Base-by-base conservation (phyloP, 1,140 invertebrate species). In the Tetranychus cinnabarinus region DNA sequence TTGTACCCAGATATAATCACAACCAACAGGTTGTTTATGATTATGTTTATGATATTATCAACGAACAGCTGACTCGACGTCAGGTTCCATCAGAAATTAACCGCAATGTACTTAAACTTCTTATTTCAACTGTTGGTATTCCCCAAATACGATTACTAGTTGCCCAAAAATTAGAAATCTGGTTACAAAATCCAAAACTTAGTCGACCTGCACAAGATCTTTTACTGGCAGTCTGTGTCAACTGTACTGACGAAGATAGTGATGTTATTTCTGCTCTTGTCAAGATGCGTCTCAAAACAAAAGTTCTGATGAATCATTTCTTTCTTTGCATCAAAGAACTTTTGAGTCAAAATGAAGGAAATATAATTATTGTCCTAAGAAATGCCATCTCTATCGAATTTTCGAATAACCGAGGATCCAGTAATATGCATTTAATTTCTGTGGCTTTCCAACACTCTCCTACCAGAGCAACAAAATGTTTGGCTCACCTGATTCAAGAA, bases 321-420 rank as follows among this genome's bases (percentile, higher is more conserved):
- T 78, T 91, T 66, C 78, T 80, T 12, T 87, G 89, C 67, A 80
- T 96, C 0, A 82, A 81, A 67, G 85, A 88, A 71, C 77, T 88
- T 72, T 77, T 87, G 57, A 72, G 75, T 39, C 80, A 81, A 13
- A 83, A 86, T 70, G 79, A 83, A 6, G 84, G 86, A 31, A 91
- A 93, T 69, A 72, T 95, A 8, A 77, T 80, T 37, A 83, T 84
- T n/a, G 80, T 93, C 46, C 73, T 97, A 62, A 91, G 88, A 65
- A 83, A 89, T 67, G 90, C 89, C 0, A 84, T 96, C 64, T 91
- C 90, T 73, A 96, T 96, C 73, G 91, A 97, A 75, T 74, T 97
- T 42, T 91, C 88, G 0, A 72, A 71, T 33, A 83, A 84, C 67
- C 78, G 90, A 56, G 93, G 92, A 77, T 86, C 86, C 0, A 95